phyloP scores from a whole-genome alignment of 2,113 vertebrate genomes.

The Hiodon alosoides region DNA sequence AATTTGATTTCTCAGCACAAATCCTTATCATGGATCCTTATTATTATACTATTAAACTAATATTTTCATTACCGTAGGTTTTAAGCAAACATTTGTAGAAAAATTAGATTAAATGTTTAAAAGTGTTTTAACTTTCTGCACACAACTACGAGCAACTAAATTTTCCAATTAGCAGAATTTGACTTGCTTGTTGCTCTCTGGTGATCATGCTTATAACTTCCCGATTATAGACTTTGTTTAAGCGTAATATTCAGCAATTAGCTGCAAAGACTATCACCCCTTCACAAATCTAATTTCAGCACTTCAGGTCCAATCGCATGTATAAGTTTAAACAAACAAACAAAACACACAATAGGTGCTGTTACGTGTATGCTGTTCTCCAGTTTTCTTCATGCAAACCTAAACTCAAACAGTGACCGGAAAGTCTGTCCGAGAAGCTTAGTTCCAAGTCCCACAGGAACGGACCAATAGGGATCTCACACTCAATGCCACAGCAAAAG shows the following conservation, averaged over 20 bases:
- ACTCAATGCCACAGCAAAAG: no score
- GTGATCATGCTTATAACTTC: background rate
- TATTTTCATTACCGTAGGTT: conserved; percentile 3
- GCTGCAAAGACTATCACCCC: conserved; percentile 8
- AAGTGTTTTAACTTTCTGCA: conserved; percentile 1
- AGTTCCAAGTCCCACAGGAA: background rate
- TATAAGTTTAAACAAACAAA: no score
- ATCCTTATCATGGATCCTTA: conserved; percentile 5
- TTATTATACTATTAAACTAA: background rate
- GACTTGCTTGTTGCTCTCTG: conserved; percentile 15
- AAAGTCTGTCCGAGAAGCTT: background rate
- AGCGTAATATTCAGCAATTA: conserved; percentile 16
- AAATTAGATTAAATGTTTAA: conserved; percentile 3
- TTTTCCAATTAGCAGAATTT: conserved; percentile 14
- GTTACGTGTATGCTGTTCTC: background rate
- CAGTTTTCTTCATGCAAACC: background rate
- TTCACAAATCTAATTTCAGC: conserved; percentile 6
- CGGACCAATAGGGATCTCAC: no score
- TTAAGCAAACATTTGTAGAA: conserved; percentile 9
- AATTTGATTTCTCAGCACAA: background rate
- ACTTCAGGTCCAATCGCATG: conserved; percentile 13
- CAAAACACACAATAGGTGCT: no score
- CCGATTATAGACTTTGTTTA: conserved; percentile 10
- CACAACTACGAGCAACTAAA: background rate
- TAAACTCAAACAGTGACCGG: background rate